Base-by-base conservation (phyloP, 2,888 invertebrate genomes). In the Lasioglossum marginatum region DNA sequence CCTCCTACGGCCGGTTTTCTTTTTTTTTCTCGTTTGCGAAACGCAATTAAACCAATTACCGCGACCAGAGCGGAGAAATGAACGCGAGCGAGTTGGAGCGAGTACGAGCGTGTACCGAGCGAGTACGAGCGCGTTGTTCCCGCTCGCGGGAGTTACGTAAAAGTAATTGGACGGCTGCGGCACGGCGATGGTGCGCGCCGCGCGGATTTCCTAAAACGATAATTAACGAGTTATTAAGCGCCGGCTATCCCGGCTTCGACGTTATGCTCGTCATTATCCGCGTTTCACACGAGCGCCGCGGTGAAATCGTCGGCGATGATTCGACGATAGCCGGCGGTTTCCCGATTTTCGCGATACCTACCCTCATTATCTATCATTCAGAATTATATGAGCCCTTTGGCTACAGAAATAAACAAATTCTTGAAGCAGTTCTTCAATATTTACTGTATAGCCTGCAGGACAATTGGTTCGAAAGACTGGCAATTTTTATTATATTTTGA, bases 191-290 rank as follows among this genome's bases (percentile, higher is more conserved):
- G 79, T 37, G 74, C 79, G 72, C 52, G 78, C 82, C 73, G 82
- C 52, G 92, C 92, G 94, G 94, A 95, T 95, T 95, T 95, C 95
- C 95, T 95, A 95, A 95, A 95, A 95, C 93, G 94, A 95, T 95
- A 95, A 95, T 95, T 94, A 95, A 95, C 94, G 94, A 95, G 95
- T 95, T 95, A 94, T 95, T 95, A 95, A 94, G 94, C 93, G 93
- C 91, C 92, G 92, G 93, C 92, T 93, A 92, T 91, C 88, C 91
- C 87, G 88, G 79, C 82, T 90, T 91, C 91, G 92, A 91, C 92
- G 91, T 80, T 85, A 63, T 63, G 75, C 87, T 89, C 92, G 90
- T 93, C 91, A 91, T 93, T 93, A 93, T 92, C 89, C 89, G 91
- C 90, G 92, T 93, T 95, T 94, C 94, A 93, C 94, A 94, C 92